Conservation (phyloP, 2,888 invertebrate genomes). For the Taenaris catops region DNA sequence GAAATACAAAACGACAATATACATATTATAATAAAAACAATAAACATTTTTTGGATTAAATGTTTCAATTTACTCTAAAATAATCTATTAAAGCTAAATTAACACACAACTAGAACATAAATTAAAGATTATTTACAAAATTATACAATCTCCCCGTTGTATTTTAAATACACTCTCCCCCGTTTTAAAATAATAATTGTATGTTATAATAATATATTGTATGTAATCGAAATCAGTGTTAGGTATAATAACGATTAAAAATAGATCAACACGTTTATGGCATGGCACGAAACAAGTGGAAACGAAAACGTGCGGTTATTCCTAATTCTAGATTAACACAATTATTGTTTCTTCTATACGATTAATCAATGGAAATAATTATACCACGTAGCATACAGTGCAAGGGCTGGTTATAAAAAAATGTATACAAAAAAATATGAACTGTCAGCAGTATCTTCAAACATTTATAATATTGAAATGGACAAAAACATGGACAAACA, state of each 20-base stretch:
- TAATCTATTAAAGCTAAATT: slow-evolving; percentile 76
- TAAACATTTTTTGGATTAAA: slow-evolving; percentile 68
- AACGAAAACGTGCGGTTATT: slow-evolving; percentile 13
- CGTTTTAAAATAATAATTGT: slow-evolving; percentile 4
- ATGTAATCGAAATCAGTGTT: slow-evolving; percentile 9
- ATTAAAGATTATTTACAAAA: slow-evolving; percentile 74
- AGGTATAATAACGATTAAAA: slow-evolving; percentile 14
- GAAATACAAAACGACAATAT: slow-evolving; percentile 25
- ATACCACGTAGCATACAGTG: too few relatives aligned
- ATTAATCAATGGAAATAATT: too few relatives aligned
- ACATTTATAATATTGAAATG: not conserved
- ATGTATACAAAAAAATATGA: too few relatives aligned
- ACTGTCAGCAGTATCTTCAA: too few relatives aligned
- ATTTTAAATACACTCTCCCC: slow-evolving; percentile 12
- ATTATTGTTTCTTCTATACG: too few relatives aligned
- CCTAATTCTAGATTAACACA: not conserved
- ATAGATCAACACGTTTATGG: slow-evolving; percentile 29
- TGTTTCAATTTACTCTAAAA: slow-evolving; percentile 46
- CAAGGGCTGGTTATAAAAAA: too few relatives aligned
- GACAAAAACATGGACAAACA: too few relatives aligned
- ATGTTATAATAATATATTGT: slow-evolving; percentile 6
- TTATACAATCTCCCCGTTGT: slow-evolving; percentile 49
- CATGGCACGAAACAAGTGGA: slow-evolving; percentile 48
- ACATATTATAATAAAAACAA: slow-evolving; percentile 44
- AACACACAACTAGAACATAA: slow-evolving; percentile 61